A percentile compares a stretch with the other conserved stretches of the same genome.
Conservation (phyloP, 1,140 invertebrate genomes). For the Helicoverpa armigera region DNA sequence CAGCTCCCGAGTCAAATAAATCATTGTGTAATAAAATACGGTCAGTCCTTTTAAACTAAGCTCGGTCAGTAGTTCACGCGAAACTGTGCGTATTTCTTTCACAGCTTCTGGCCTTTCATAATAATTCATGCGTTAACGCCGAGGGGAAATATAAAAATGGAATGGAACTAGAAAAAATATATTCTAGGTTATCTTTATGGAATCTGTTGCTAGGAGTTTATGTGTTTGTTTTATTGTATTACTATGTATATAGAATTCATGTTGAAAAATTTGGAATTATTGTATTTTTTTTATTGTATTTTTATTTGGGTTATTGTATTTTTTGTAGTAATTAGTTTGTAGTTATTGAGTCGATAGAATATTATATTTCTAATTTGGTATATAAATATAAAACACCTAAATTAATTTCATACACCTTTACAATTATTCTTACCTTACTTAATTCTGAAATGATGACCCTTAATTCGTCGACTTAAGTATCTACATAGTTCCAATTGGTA, state of each 20-base stretch:
- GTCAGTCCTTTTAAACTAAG: constrained; percentile 30
- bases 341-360: too few relatives aligned
- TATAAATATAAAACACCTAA: too few relatives aligned
- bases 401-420: too few relatives aligned
- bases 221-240: not conserved
- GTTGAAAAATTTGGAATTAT: too few relatives aligned
- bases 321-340: too few relatives aligned
- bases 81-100: constrained; percentile 59
- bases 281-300: too few relatives aligned
- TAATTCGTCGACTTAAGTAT: too few relatives aligned
- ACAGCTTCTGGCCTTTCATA: constrained; percentile 55
- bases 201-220: not conserved
- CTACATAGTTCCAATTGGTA: too few relatives aligned
- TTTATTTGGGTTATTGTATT: too few relatives aligned
- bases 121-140: constrained; percentile 62
- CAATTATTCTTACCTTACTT: too few relatives aligned
- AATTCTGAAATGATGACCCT: too few relatives aligned
- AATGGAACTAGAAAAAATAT: constrained; percentile 41
- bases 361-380: too few relatives aligned
- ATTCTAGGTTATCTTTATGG: constrained; percentile 16
- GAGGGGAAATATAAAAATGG: constrained; percentile 60
- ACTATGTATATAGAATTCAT: not conserved
- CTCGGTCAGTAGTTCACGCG: constrained; percentile 60
- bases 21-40: constrained; percentile 29
- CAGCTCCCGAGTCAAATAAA: constrained; percentile 7